Evolutionary conservation across 1,140 invertebrate species (phyloP), one percentile per base, ranked within the genome.

Genomic region (Procambarus virginalis): DNA sequence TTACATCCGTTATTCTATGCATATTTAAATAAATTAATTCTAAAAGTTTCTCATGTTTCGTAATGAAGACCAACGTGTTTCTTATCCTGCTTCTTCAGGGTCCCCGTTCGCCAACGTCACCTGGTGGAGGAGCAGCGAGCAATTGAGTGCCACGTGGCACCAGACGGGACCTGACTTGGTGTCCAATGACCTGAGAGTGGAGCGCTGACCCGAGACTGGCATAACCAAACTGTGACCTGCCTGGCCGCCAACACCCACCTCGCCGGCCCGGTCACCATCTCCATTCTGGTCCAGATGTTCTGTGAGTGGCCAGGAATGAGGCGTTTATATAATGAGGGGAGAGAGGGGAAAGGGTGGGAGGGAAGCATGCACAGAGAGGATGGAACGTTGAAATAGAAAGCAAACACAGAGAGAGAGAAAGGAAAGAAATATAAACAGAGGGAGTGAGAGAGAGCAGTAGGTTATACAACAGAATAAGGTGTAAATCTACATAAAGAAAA

Each of bases 241-340:
- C 96, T 97, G 93, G 97, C 97, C 55, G 96, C 96, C 93, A 98
- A 98, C 94, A 97, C 96, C 93, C 96, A 96, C 92, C 95, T 96
- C 93, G 96, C 95, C 91, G 95, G 95, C 93, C 94, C 95, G 92
- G 94, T 95, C 92, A 94, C 95, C 91, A 94, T 95, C 92, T 93
- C 95, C 93, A 92, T 96, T 93, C 93, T 95, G 93, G 93, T 96
- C 94, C 94, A 96, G 93, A 94, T 97, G 94, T 95, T 96, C 92
- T 94, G 96, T 97, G 93, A 96, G 96, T 89, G 73, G 34, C 34
- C 34, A 51, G 2, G 17, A 22, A 80, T 3, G 49, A 79, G 49
- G 9, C 2, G 45, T 20, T n/a, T 17, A 45, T 46, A 10, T 10
- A 51, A n/a, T 1, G 77, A 79, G 77, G 96, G 46, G 77, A 34